These are phyloP conservation scores for Calameuta filiformis DNA, from an alignment of 2,888 invertebrate species.

Conservation along the genomic window DNA sequence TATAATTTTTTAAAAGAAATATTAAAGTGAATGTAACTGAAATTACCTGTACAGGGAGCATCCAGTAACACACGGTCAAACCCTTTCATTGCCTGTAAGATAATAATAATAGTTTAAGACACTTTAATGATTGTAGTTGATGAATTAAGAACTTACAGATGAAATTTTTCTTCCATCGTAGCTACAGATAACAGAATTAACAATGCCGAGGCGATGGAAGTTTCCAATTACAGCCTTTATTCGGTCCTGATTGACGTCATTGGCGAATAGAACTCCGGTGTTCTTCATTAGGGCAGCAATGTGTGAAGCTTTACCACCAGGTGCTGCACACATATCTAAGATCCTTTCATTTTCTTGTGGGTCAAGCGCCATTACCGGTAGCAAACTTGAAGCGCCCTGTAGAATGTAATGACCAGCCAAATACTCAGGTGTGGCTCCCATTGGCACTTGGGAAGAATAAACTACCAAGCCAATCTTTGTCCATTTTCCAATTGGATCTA, in stretches of 20 bases:
- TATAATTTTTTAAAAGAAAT: not conserved
- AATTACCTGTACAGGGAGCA: slow-evolving; percentile 90
- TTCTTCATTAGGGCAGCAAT: slow-evolving; percentile 99
- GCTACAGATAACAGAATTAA: slow-evolving; percentile 90
- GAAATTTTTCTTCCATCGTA: slow-evolving; percentile 91
- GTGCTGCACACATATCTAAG: slow-evolving; percentile 97
- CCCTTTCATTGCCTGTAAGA: slow-evolving; percentile 79
- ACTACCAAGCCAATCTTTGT: slow-evolving; percentile 97
- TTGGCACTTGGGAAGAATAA: slow-evolving; percentile 94
- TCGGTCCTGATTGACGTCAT: slow-evolving; percentile 92
- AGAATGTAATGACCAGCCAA: slow-evolving; percentile 97
- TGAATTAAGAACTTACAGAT: slow-evolving; percentile 61
- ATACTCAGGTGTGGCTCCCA: slow-evolving; percentile 99
- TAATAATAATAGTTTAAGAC: not conserved
- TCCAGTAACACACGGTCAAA: slow-evolving; percentile 97
- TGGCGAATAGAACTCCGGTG: slow-evolving; percentile 95
- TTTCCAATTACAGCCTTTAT: slow-evolving; percentile 95
- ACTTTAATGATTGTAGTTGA: slow-evolving; percentile 6
- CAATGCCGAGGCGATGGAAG: slow-evolving; percentile 94
- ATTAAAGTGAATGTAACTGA: not conserved
- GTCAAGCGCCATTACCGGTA: slow-evolving; percentile 98
- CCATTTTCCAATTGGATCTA: slow-evolving; percentile 99
- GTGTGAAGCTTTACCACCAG: slow-evolving; percentile 98
- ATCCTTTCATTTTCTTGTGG: slow-evolving; percentile 96
- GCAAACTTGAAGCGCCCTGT: slow-evolving; percentile 95